Evolutionary conservation across 2,797 vertebrate genomes (phyloP).

Genomic region (Acanthurus leucopareius): DNA sequence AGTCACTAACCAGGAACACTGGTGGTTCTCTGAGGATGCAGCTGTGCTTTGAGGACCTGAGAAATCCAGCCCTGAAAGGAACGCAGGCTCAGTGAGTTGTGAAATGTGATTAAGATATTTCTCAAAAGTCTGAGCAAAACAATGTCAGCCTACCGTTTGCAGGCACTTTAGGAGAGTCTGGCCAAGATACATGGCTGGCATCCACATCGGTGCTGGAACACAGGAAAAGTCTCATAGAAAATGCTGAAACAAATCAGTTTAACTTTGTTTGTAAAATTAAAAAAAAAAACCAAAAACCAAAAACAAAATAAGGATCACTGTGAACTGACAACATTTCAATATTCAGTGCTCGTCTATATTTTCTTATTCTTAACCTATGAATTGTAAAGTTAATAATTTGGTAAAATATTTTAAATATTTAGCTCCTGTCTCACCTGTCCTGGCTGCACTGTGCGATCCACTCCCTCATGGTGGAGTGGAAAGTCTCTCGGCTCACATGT

Average conservation of each 20-base stretch:
- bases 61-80: conserved; percentile 73
- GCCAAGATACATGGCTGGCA: conserved; percentile 51
- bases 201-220: conserved; percentile 75
- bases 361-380: too few species aligned
- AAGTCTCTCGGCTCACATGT: conserved; percentile 78
- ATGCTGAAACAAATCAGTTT: neutral
- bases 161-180: conserved; percentile 61
- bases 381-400: too few species aligned
- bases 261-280: too few species aligned
- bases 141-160: conserved; percentile 70
- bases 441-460: conserved; percentile 85
- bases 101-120: conserved; percentile 16
- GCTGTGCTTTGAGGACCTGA: conserved; percentile 65
- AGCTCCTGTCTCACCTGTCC: conserved; percentile 70
- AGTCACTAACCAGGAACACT: conserved; percentile 80
- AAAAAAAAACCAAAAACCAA: too few species aligned
- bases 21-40: conserved; percentile 66
- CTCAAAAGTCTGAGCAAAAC: conserved; percentile 8
- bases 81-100: conserved; percentile 27
- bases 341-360: too few species aligned
- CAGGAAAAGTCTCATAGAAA: conserved; percentile 22
- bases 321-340: too few species aligned
- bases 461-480: conserved; percentile 82
- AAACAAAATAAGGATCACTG: too few species aligned
- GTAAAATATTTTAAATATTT: too few species aligned